Conservation (phyloP, 2,113 vertebrate genomes). For the Manacus vitellinus region DNA sequence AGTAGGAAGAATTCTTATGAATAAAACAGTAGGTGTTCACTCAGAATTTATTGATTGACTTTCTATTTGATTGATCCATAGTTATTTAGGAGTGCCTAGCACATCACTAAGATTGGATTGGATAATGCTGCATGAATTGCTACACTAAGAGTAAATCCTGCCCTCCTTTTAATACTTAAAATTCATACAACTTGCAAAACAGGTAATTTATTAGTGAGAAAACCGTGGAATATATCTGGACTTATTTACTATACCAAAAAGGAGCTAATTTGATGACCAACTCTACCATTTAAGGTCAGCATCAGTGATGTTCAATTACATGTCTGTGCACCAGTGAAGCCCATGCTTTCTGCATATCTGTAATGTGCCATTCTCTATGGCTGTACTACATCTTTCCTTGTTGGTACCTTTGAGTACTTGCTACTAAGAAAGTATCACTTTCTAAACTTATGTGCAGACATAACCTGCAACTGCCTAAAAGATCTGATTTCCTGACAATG, state of each 20-base stretch:
- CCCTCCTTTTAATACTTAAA: neutral
- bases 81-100: neutral
- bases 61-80: neutral
- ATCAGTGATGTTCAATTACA: neutral
- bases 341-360: neutral
- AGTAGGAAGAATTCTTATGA: neutral
- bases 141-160: neutral
- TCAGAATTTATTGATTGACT: constrained; percentile 3
- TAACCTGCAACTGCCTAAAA: neutral
- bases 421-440: neutral
- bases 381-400: neutral
- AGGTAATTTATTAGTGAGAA: neutral
- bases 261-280: neutral
- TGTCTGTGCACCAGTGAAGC: neutral
- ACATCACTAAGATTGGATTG: neutral
- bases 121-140: neutral
- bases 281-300: neutral
- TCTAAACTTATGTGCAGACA: neutral
- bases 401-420: neutral
- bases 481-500: neutral
- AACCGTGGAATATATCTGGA: neutral
- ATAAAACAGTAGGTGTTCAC: neutral
- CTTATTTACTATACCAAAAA: neutral
- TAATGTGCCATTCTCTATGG: neutral
- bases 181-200: neutral